Conservation (phyloP, 2,888 invertebrate species). For the Chymomyza fuscimana region DNA sequence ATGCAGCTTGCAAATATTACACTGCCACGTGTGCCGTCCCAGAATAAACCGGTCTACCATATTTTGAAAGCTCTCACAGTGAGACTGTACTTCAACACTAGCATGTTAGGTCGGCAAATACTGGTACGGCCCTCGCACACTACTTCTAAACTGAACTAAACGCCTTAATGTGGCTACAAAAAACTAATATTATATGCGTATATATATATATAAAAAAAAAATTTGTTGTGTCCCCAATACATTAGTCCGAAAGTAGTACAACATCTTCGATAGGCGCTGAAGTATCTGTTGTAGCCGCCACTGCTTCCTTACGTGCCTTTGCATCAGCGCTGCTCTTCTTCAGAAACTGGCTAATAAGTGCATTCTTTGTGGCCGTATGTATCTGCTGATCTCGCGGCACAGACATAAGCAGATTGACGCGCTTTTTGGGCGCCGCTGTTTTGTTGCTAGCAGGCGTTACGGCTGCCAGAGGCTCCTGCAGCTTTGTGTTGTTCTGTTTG, state of each 20-base stretch:
- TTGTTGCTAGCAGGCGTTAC: background rate
- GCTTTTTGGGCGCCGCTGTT: constrained; percentile 63
- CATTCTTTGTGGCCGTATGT: constrained; percentile 73
- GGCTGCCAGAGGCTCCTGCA: constrained; percentile 1
- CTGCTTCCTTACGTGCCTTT: constrained; percentile 19
- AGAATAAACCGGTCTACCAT: too few relatives aligned
- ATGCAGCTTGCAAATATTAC: too few relatives aligned
- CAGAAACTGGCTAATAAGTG: constrained; percentile 80
- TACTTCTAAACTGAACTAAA: background rate
- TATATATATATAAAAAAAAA: background rate
- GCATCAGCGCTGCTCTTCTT: constrained; percentile 58
- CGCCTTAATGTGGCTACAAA: background rate
- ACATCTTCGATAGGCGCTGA: constrained; percentile 38
- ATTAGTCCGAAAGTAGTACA: constrained; percentile 60
- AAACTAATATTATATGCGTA: background rate
- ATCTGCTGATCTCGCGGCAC: constrained; percentile 76
- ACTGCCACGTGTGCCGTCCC: too few relatives aligned
- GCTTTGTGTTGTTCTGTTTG: constrained; percentile 10
- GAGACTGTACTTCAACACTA: too few relatives aligned
- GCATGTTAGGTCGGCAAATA: too few relatives aligned
- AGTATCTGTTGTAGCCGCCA: constrained; percentile 4
- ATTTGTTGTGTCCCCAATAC: background rate
- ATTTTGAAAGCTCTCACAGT: too few relatives aligned
- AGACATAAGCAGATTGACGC: constrained; percentile 78
- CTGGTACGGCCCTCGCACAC: too few relatives aligned